These are phyloP conservation scores for Eciton burchellii DNA, from an alignment of 1,140 invertebrate genomes.

Conservation along the genomic window DNA sequence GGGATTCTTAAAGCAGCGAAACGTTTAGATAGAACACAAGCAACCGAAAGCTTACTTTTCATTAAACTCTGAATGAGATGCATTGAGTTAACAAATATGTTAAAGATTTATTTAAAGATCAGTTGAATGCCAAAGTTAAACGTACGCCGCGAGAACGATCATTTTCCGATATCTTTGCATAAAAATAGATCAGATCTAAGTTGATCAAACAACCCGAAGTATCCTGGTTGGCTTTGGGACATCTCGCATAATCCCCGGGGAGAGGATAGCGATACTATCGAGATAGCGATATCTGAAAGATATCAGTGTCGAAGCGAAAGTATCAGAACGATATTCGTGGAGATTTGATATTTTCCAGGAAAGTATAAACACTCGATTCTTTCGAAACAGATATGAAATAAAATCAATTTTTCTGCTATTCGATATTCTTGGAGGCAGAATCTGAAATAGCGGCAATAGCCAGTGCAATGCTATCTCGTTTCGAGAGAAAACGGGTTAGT, in stretches of 20 bases:
- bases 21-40: too few species aligned
- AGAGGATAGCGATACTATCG: too few species aligned
- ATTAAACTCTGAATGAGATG: too few species aligned
- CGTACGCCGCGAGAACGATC: too few species aligned
- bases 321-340: constrained; percentile 26
- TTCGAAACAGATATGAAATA: background rate
- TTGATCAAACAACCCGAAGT: constrained; percentile 6
- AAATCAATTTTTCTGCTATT: background rate
- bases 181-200: background rate
- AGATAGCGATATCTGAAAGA: constrained; percentile 6
- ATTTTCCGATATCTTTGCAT: too few species aligned
- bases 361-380: constrained; percentile 1
- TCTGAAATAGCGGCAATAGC: background rate
- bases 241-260: constrained; percentile 12
- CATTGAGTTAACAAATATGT: too few species aligned
- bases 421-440: background rate
- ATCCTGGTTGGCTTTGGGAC: background rate
- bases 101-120: too few species aligned
- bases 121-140: too few species aligned
- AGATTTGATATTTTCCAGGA: constrained; percentile 11
- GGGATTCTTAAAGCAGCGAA: too few species aligned
- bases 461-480: background rate
- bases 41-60: too few species aligned
- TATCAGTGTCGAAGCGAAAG: constrained; percentile 17
- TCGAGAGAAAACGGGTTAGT: background rate